phyloP scores from a whole-genome alignment of 2,113 vertebrate genomes.

The Clarias magur region DNA sequence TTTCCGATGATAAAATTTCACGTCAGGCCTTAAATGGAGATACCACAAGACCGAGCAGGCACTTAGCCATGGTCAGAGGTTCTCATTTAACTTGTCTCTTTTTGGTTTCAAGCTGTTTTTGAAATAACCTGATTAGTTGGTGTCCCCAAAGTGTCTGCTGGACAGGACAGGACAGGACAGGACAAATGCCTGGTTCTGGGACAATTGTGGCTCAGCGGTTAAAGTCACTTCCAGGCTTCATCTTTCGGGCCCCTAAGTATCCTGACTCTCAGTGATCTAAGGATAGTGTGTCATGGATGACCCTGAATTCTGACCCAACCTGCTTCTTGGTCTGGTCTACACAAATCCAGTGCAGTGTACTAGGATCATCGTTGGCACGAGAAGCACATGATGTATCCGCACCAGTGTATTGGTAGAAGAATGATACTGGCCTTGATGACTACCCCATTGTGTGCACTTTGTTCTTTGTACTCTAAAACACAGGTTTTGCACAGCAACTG shows the following conservation, averaged over 20 bases:
- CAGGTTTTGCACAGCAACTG: neutral
- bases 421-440: neutral
- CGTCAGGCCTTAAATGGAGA: neutral
- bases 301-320: neutral
- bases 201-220: neutral
- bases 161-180: neutral
- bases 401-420: neutral
- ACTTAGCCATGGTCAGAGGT: conserved; percentile 3
- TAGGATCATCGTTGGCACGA: neutral
- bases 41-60: neutral
- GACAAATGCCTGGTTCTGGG: neutral
- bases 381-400: neutral
- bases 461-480: neutral
- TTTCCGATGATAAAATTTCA: conserved; percentile 20
- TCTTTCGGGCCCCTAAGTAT: no score
- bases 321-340: neutral
- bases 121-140: neutral
- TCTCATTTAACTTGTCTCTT: neutral
- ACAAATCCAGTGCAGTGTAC: neutral
- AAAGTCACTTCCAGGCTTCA: neutral
- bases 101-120: neutral
- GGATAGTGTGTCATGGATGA: neutral
- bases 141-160: neutral
- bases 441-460: neutral
- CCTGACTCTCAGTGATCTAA: neutral